phyloP scores from a whole-genome alignment of 2,888 invertebrate species.

The Ernsta delagoae region DNA sequence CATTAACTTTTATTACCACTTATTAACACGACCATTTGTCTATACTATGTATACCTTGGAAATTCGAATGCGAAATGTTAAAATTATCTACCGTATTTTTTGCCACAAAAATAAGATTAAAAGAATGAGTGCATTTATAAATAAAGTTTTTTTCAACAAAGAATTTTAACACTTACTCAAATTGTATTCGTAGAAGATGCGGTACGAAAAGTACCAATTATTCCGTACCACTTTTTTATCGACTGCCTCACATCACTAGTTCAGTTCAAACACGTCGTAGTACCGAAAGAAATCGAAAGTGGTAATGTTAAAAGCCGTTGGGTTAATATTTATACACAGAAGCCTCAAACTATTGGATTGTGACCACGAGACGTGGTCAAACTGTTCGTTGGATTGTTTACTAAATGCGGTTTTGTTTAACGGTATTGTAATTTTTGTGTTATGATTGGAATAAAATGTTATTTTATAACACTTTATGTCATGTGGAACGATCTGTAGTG shows the following conservation, averaged over 20 bases:
- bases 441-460: background rate
- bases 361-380: conserved; percentile 4
- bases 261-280: conserved; percentile 20
- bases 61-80: too few species aligned
- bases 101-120: too few species aligned
- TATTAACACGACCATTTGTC: too few species aligned
- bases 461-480: background rate
- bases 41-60: too few species aligned
- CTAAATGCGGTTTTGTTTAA: conserved; percentile 10
- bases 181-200: too few species aligned
- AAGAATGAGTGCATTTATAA: too few species aligned
- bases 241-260: conserved; percentile 17
- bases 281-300: conserved; percentile 25
- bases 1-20: too few species aligned
- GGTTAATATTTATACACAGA: conserved; percentile 21
- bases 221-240: background rate
- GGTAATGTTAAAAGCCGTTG: conserved; percentile 17
- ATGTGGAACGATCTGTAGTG: background rate
- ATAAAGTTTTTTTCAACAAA: too few species aligned
- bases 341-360: background rate
- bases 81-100: too few species aligned
- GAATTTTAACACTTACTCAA: too few species aligned
- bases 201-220: too few species aligned
- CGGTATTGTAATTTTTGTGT: background rate
- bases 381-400: conserved; percentile 7